These are phyloP conservation scores for Adelges cooleyi DNA, from an alignment of 1,140 invertebrate genomes.

Conservation along the genomic window DNA sequence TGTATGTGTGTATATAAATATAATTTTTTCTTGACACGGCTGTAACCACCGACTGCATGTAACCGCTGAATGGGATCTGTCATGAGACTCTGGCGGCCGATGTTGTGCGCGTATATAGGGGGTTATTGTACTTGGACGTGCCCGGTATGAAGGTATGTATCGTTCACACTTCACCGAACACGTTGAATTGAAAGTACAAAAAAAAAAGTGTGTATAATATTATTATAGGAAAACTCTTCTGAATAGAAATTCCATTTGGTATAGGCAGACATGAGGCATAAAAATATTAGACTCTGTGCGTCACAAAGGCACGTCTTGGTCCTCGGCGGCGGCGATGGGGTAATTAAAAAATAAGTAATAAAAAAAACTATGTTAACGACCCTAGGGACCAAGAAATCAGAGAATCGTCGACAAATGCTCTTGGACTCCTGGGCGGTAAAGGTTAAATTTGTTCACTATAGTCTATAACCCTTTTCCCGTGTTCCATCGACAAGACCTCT, in stretches of 20 bases:
- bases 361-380: neutral
- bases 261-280: slow-evolving; percentile 26
- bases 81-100: neutral
- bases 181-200: slow-evolving; percentile 29
- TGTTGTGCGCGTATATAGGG: slow-evolving; percentile 17
- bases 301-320: slow-evolving; percentile 3
- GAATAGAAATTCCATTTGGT: slow-evolving; percentile 28
- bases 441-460: too few species aligned
- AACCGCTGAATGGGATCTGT: slow-evolving; percentile 26
- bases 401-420: too few species aligned
- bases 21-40: slow-evolving; percentile 19
- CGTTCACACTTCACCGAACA: slow-evolving; percentile 28
- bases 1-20: too few species aligned
- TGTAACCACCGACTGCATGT: slow-evolving; percentile 21
- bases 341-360: too few species aligned
- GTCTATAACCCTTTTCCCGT: too few species aligned
- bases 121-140: slow-evolving; percentile 28
- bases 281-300: slow-evolving; percentile 19
- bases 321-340: neutral
- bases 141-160: slow-evolving; percentile 23
- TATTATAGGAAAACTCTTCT: slow-evolving; percentile 17
- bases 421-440: too few species aligned
- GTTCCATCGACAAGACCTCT: too few species aligned
- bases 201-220: slow-evolving; percentile 17
- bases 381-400: too few species aligned